Base-by-base conservation (phyloP, 2,797 vertebrate genomes). In the Pristis pectinata region DNA sequence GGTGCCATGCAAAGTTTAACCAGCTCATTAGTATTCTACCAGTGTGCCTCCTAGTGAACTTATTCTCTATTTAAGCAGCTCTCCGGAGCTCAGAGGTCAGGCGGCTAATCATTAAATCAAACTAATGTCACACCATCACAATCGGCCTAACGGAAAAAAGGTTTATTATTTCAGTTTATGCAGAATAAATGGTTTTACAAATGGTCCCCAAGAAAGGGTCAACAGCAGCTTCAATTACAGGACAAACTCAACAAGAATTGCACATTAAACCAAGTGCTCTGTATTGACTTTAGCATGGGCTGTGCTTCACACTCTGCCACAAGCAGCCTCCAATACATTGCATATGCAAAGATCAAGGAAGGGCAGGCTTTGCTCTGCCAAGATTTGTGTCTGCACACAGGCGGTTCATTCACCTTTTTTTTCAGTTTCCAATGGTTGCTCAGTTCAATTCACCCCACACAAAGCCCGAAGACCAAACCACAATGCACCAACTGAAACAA, bases 401-500 rank as follows among this genome's bases (percentile, higher is more conserved):
- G 97, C 97, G 97, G 96, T 96, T 97, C 97, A 97, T 98, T 98
- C 97, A 97, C 97, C 97, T 97, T 97, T 61, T 59, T 95, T 80
- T 95, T 97, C 70, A 49, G 41, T 94, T 94, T 96, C 96, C 96
- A 97, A 76, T 96, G 96, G 96, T 96, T 96, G 96, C 96, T 95
- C 96, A 97, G 98, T 98, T 98, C 98, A 98, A 98, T 98, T 98
- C 98, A 99, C 97, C 97, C 97, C 97, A 98, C 98, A 99, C 98
- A 99, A 99, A 99, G 98, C 98, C 98, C 98, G 97, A 98, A 98
- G 98, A 98, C 98, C 97, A 96, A 98, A 98, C 98, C 98, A 99
- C 98, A 98, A 98, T 98, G 98, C 98, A 98, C 98, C 97, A 97
- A 98, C 97, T 98, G 98, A 98, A 98, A 99, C 98, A 98, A 98